phyloP scores from a whole-genome alignment of 2,888 invertebrate species.

The Gastrophysa polygoni region DNA sequence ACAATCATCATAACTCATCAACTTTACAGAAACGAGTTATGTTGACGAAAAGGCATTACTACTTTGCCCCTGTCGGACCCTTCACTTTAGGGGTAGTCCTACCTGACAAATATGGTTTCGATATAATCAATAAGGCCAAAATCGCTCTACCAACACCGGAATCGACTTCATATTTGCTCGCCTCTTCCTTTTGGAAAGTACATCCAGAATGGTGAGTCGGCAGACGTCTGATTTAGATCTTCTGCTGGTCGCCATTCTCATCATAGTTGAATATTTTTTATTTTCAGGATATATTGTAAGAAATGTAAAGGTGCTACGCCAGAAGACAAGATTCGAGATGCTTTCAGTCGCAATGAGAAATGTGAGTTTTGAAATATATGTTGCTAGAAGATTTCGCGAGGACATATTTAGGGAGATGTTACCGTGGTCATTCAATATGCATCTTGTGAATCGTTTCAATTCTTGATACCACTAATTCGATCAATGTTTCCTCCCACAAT shows the following conservation, averaged over 20 bases:
- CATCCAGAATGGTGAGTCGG: conserved; percentile 83
- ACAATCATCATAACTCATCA: background rate
- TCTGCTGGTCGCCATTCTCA: background rate
- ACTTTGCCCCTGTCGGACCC: conserved; percentile 80
- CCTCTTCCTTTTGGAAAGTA: conserved; percentile 72
- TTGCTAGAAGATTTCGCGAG: too few relatives aligned
- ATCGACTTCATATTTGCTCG: conserved; percentile 18
- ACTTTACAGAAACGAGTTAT: conserved; percentile 79
- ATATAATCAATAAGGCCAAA: conserved; percentile 66
- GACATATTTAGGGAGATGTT: too few relatives aligned
- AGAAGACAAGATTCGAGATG: conserved; percentile 40
- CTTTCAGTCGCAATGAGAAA: conserved; percentile 30
- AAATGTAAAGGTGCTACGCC: conserved; percentile 39
- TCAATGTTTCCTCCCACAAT: too few relatives aligned
- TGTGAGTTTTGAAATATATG: conserved; percentile 33
- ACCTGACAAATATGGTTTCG: conserved; percentile 78
- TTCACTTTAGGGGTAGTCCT: conserved; percentile 87
- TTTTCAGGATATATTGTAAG: conserved; percentile 68
- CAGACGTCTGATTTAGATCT: background rate
- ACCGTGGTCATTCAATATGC: too few relatives aligned
- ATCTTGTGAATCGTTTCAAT: too few relatives aligned
- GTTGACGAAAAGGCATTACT: conserved; percentile 78
- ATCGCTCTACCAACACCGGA: conserved; percentile 19
- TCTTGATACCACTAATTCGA: too few relatives aligned
- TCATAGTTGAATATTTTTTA: background rate